Percentiles rank a stretch among this genome's conserved stretches.
Conservation (phyloP, 2,797 vertebrate species). For the Macropus fuliginosus region DNA sequence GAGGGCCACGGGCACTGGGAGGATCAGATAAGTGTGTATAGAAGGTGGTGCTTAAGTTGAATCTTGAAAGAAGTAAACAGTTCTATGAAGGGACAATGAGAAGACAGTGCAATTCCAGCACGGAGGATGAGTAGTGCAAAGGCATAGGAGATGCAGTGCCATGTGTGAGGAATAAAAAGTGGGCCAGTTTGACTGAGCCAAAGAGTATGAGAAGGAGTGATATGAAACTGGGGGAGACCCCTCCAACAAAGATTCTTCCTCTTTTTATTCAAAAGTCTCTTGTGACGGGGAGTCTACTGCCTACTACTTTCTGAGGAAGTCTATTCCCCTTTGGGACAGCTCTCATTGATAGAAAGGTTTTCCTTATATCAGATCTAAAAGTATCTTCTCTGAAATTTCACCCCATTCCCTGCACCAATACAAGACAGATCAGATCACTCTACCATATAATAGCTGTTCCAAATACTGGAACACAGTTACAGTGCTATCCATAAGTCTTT, state of each 20-base stretch:
- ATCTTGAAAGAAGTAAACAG: background rate
- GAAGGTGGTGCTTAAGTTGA: background rate
- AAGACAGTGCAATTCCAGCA: background rate
- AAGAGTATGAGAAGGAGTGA: background rate
- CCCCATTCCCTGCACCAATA: background rate
- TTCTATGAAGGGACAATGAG: background rate
- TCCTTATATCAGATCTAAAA: background rate
- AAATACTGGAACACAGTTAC: background rate
- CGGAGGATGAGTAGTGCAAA: background rate
- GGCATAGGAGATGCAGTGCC: background rate
- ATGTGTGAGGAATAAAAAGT: background rate
- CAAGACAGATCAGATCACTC: background rate
- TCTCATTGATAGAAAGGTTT: background rate
- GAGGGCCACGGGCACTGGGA: background rate
- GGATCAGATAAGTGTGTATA: background rate
- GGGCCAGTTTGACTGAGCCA: background rate
- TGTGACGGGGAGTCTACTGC: background rate
- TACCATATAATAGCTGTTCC: background rate
- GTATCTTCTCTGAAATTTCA: background rate
- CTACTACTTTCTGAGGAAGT: background rate
- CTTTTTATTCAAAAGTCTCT: background rate
- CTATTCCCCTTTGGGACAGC: background rate
- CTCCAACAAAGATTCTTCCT: background rate
- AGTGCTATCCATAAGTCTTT: background rate
- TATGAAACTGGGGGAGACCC: background rate